Base-by-base conservation (phyloP, 2,797 vertebrate species). In the Fringilla coelebs region DNA sequence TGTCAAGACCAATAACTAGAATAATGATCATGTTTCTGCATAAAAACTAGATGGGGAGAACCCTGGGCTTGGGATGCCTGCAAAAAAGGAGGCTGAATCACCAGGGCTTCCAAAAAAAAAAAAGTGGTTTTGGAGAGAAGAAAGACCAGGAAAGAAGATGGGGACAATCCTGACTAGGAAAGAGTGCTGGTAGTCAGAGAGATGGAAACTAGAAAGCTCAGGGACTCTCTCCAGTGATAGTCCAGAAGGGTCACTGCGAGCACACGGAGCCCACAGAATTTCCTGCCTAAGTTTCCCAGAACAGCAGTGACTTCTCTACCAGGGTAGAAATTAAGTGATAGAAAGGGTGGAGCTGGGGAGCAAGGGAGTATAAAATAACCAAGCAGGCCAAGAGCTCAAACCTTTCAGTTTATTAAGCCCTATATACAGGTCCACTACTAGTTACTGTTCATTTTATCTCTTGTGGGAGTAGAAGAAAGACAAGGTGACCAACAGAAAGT, bases 31-130 rank as follows among this genome's bases (percentile, higher is more conserved):
- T 55, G 29, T 17, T 75, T 89, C 46, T 70, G 20, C 17, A n/a
- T 38, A 36, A 15, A 45, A 85, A 60, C 16, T 24, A 31, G 16
- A 48, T 4, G 18, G 7, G 54, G 17, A 75, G 79, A 81, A 75
- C 8, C 16, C 21, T 18, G n/a, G 1, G 2, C 32, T 78, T 78
- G 11, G 7, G 18, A 3, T 11, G 21, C 3, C 3, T 0, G 0
- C 54, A 43, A 51, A 70, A 88, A 77, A 65, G 7, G 17, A 61
- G 7, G 22, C 16, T 3, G n/a, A 61, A 88, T 51, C 18, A 58
- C 25, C 24, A 72, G 19, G 1, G 7, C 72, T 68, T 55, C 25
- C n/a, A 24, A 81, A 70, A 41, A 32, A 8, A 8, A 78, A 61
- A 41, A 86, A 24, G 25, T n/a, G 6, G 2, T 36, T 51, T 85